Evolutionary conservation across 2,113 vertebrate species (phyloP), one percentile per base, ranked within the genome.

Genomic region (Grus americana): DNA sequence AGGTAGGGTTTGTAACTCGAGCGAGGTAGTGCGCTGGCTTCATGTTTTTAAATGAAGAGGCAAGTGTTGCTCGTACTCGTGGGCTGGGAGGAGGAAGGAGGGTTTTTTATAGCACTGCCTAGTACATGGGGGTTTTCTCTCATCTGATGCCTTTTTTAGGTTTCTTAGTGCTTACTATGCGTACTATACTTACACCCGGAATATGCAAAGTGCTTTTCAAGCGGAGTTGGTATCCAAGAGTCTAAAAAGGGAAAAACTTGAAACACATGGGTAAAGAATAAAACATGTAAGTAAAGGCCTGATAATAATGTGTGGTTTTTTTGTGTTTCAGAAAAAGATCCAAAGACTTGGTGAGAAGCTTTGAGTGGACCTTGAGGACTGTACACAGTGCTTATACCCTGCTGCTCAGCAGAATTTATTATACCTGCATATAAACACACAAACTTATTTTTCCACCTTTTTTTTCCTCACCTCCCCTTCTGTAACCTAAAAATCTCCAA

Each of bases 141-240:
- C 68, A 15, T 55, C 84, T 68, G 93, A 29, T 93, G 87, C 94
- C 76, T 71, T 79, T 76, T 94, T 97, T 94, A 91, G 88, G 66
- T 91, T 74, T 55, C 61, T 86, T 63, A 3, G 50, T n/a, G 32
- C 93, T 95, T 95, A 88, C 87, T 88, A 91, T 1, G 2, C 0
- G 0, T 94, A 72, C 90, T 96, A 62, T 91, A 44, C 94, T 93
- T 92, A 65, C 49, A 91, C 54, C 18, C 66, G 10, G 61, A 71
- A 91, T 42, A 85, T 57, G 71, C 86, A 46, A 67, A 92, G 46
- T 42, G 87, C 65, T 87, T 79, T 65, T 74, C 46, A n/a, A 79
- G 67, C 15, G 1, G 62, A 61, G 63, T 16, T 80, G 22, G 10
- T 74, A 74, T 91, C 67, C 55, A 82, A 50, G 40, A 72, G 54